Evolutionary conservation across 2,888 invertebrate species (phyloP).

Genomic region (Calliphora vomitoria): DNA sequence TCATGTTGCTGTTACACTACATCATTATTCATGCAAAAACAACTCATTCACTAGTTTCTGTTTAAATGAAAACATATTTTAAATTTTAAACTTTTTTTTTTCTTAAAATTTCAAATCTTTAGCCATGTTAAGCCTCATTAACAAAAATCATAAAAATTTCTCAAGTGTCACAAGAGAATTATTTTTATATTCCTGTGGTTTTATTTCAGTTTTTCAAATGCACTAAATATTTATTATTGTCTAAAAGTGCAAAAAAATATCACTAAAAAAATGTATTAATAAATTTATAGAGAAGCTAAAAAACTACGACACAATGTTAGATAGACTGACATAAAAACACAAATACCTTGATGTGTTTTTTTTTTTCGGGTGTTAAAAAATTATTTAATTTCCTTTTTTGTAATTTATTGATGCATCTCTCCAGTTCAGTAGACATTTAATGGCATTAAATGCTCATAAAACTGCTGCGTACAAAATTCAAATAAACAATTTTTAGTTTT

Average conservation of each 20-base stretch:
- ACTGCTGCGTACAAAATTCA: conserved; percentile 2
- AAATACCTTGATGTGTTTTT: background rate
- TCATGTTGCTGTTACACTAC: conserved; percentile 20
- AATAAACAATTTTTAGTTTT: conserved; percentile 52
- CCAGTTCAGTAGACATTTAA: background rate
- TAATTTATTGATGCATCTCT: conserved; percentile 27
- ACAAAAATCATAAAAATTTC: conserved; percentile 64
- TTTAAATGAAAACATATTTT: background rate
- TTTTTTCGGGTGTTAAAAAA: conserved; percentile 30
- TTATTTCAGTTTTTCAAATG: conserved; percentile 1
- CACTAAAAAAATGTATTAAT: conserved; percentile 34
- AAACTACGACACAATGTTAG: conserved; percentile 29
- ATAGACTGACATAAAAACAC: background rate
- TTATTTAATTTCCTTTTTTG: conserved; percentile 13
- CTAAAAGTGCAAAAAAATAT: conserved; percentile 60
- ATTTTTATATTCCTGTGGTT: conserved; percentile 38
- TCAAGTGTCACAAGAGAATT: conserved; percentile 45
- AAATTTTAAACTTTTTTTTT: conserved; percentile 14
- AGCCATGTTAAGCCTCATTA: conserved; percentile 55
- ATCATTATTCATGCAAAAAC: conserved; percentile 62
- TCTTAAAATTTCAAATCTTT: conserved; percentile 17
- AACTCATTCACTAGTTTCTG: conserved; percentile 59
- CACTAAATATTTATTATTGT: conserved; percentile 20
- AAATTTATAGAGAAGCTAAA: conserved; percentile 18
- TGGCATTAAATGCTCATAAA: conserved; percentile 28